phyloP scores from a whole-genome alignment of 2,888 invertebrate genomes.

The Tinea trinotella region DNA sequence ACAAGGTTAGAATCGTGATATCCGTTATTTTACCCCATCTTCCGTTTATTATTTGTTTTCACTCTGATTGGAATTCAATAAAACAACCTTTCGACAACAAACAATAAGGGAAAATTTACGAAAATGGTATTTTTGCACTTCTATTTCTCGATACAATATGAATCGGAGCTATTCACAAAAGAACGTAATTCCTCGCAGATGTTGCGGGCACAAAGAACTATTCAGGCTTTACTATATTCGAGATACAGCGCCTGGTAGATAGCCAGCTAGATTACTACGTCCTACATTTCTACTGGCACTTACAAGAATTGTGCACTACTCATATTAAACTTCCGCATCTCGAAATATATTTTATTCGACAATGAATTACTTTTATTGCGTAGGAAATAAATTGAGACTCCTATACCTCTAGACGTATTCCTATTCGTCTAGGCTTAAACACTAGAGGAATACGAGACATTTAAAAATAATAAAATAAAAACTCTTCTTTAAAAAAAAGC shows the following conservation, averaged over 20 bases:
- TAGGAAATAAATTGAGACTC: too few relatives aligned
- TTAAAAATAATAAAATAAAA: too few relatives aligned
- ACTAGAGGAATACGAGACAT: too few relatives aligned
- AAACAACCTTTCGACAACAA: not conserved
- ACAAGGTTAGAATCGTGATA: not conserved
- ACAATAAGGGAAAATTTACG: not conserved
- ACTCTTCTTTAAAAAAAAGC: too few relatives aligned
- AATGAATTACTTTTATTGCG: too few relatives aligned
- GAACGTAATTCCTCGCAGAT: conserved; percentile 50
- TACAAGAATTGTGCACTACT: not conserved
- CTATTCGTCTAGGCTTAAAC: too few relatives aligned
- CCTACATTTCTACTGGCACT: conserved; percentile 16
- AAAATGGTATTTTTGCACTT: conserved; percentile 15
- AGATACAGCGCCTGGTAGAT: conserved; percentile 9
- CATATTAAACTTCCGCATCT: not conserved
- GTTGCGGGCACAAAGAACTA: conserved; percentile 41
- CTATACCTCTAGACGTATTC: too few relatives aligned
- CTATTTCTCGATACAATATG: conserved; percentile 30
- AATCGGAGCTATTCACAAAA: conserved; percentile 36
- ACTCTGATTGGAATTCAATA: conserved; percentile 12
- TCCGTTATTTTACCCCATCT: not conserved
- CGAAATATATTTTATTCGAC: too few relatives aligned
- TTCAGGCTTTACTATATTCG: conserved; percentile 21
- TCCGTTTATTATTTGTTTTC: conserved; percentile 5
- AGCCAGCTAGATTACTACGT: conserved; percentile 13